phyloP scores from a whole-genome alignment of 2,888 invertebrate genomes.

The Heliconius erato region DNA sequence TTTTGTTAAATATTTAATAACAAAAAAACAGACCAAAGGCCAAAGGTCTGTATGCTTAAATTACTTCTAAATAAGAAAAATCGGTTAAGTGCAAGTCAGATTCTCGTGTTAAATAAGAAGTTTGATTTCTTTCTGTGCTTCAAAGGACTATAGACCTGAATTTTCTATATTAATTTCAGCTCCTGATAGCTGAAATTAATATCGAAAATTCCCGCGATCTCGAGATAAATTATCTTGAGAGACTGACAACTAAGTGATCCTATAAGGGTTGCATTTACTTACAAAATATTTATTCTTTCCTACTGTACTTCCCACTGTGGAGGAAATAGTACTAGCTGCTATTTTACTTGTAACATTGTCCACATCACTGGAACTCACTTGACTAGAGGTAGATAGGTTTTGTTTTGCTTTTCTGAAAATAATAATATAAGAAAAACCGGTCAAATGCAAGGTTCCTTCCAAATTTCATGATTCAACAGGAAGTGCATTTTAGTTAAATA shows the following conservation, averaged over 20 bases:
- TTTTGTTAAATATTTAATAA: too few species aligned
- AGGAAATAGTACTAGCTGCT: constrained; percentile 65
- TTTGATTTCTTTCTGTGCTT: too few species aligned
- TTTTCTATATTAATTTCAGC: too few species aligned
- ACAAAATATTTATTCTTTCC: constrained; percentile 71
- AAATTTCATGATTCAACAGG: too few species aligned
- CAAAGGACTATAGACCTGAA: too few species aligned
- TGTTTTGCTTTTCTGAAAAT: constrained; percentile 57
- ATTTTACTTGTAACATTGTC: constrained; percentile 65
- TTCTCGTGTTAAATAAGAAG: too few species aligned
- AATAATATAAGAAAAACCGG: neutral
- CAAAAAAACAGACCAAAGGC: neutral
- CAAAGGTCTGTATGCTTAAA: neutral
- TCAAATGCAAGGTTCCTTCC: neutral
- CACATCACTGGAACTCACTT: constrained; percentile 55
- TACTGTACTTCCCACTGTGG: constrained; percentile 54
- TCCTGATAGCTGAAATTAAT: too few species aligned
- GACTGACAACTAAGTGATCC: too few species aligned
- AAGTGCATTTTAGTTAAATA: neutral
- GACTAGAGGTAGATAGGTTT: constrained; percentile 3
- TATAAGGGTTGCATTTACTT: constrained; percentile 52
- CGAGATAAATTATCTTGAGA: too few species aligned
- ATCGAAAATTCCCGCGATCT: too few species aligned
- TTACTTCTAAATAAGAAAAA: too few species aligned
- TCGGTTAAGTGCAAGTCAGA: too few species aligned